Percentiles rank a stretch among this genome's conserved stretches.
Conservation (phyloP, 2,113 vertebrate species). For the Camelus dromedarius region DNA sequence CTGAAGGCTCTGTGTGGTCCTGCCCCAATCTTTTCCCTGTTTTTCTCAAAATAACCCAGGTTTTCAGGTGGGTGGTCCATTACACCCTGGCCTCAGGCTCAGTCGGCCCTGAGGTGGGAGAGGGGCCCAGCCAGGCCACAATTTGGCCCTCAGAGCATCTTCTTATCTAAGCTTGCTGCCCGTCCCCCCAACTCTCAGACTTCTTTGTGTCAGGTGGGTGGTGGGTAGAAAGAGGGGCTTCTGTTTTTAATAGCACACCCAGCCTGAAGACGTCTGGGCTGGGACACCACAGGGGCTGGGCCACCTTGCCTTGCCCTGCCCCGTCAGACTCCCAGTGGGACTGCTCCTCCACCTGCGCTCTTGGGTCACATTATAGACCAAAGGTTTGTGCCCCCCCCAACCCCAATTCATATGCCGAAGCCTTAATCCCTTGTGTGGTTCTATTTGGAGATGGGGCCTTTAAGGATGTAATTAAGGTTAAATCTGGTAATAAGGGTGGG, state of each 20-base stretch:
- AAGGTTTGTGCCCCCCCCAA: background rate
- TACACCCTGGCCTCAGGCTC: background rate
- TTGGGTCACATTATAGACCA: background rate
- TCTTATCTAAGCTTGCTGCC: background rate
- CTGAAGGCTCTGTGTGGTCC: background rate
- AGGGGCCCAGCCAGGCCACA: background rate
- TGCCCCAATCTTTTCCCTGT: background rate
- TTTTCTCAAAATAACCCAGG: background rate
- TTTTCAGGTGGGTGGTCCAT: background rate
- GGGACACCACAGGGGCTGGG: background rate
- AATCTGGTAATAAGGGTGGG: background rate
- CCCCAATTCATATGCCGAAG: background rate
- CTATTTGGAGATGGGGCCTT: background rate
- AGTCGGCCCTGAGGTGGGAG: background rate
- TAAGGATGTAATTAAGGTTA: conserved; percentile 12
- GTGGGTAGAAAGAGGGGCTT: background rate
- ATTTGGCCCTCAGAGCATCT: background rate
- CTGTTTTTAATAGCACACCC: background rate
- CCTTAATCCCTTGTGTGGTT: background rate
- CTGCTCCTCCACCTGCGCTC: background rate
- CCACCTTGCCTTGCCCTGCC: background rate
- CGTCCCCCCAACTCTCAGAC: background rate
- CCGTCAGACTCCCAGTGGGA: background rate
- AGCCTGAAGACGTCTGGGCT: background rate
- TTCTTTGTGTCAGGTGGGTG: background rate